Evolutionary conservation across 2,113 vertebrate species (phyloP).

Genomic region (Barnardius zonarius): DNA sequence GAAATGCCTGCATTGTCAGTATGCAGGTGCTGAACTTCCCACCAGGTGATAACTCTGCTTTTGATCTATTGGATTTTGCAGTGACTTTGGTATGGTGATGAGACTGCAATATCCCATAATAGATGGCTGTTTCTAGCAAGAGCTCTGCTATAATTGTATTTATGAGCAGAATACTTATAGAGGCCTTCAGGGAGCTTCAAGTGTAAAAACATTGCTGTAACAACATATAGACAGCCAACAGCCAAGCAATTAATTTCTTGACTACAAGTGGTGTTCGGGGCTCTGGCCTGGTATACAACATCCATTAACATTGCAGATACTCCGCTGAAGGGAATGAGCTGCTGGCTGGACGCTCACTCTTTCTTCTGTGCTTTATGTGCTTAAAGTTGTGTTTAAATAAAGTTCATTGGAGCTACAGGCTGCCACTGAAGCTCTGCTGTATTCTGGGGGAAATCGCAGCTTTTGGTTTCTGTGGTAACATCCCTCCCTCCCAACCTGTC

Average conservation of each 20-base stretch:
- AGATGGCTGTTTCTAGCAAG: constrained; percentile 64
- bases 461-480: not conserved
- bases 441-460: not conserved
- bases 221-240: constrained; percentile 65
- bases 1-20: not conserved
- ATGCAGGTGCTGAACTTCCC: not conserved
- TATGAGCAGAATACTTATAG: constrained; percentile 70
- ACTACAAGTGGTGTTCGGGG: constrained; percentile 16
- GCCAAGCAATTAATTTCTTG: constrained; percentile 62
- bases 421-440: not conserved
- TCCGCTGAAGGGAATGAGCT: not conserved
- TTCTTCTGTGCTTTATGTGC: not conserved
- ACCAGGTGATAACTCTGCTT: constrained; percentile 55
- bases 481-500: not conserved
- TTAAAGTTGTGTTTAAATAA: not conserved
- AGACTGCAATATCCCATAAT: constrained; percentile 62
- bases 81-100: constrained; percentile 66
- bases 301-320: constrained; percentile 6
- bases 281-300: not conserved
- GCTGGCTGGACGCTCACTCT: not conserved
- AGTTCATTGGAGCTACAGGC: not conserved
- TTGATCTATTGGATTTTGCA: constrained; percentile 67
- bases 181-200: constrained; percentile 60
- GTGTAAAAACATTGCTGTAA: constrained; percentile 65
- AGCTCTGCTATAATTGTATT: constrained; percentile 68